A percentile compares a stretch with the other conserved stretches of the same genome.
These are phyloP conservation scores for Eupithecia tripunctaria DNA, from an alignment of 2,888 invertebrate genomes.

Conservation along the genomic window DNA sequence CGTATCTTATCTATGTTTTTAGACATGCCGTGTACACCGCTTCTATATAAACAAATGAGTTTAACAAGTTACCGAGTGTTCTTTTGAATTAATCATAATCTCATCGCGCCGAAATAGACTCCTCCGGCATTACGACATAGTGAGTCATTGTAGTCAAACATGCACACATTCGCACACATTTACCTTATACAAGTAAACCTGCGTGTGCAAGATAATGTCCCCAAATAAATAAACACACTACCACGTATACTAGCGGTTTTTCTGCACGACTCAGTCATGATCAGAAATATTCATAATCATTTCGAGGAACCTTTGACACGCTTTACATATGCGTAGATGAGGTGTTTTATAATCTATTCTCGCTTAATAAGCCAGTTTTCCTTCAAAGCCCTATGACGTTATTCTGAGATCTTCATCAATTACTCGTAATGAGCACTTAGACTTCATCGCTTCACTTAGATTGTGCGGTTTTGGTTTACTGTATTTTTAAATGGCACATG, in stretches of 20 bases:
- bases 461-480: conserved; percentile 42
- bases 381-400: conserved; percentile 7
- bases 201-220: conserved; percentile 59
- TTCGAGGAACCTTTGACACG: conserved; percentile 55
- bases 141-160: conserved; percentile 76
- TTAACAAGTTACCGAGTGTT: conserved; percentile 43
- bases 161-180: conserved; percentile 61
- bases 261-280: conserved; percentile 69
- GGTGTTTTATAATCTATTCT: conserved; percentile 12
- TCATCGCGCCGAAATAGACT: conserved; percentile 80
- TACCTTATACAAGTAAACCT: conserved; percentile 67
- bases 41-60: conserved; percentile 35
- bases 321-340: conserved; percentile 29
- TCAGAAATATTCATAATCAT: conserved; percentile 59
- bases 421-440: conserved; percentile 42
- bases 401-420: conserved; percentile 12
- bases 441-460: conserved; percentile 41
- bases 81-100: conserved; percentile 69
- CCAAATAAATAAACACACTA: conserved; percentile 73
- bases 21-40: conserved; percentile 20
- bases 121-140: conserved; percentile 72
- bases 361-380: conserved; percentile 15
- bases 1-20: conserved; percentile 39
- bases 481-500: conserved; percentile 52
- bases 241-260: conserved; percentile 71